Base-by-base conservation (phyloP, 2,113 vertebrate genomes). In the Etia nguti region DNA sequence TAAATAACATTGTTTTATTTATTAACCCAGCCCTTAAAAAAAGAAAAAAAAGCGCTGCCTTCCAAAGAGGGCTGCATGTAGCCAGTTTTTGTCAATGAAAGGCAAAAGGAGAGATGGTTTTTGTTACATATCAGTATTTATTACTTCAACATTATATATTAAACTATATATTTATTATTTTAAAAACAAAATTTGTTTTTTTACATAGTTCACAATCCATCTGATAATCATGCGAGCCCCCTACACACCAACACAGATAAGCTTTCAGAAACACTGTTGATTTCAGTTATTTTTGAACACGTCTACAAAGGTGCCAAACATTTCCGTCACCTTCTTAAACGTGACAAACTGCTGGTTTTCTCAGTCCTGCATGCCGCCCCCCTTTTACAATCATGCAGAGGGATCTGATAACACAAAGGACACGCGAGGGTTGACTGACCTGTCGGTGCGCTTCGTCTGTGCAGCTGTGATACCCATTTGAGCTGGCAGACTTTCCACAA, bases 381-480 rank as follows among this genome's bases (percentile, higher is more conserved):
- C 7, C 2, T 3, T 48, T 48, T 75, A 48, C 43, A 75, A 50
- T 77, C 70, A 77, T 31, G 26, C 10, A 31, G 16, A 50, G 43
- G 70, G 26, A 50, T 50, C n/a, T 73, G 68, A 81, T 16, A 13
- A 26, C 29, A 52, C 43, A 36, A 62, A 82, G 26, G 57, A 31
- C 29, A 52, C 5, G 22, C 34, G 2, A 60, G 59, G 73, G 54
- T 46, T 2, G 36, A 50, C 83, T 10, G 80, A 87, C 85, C 81
- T 81, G 79, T 85, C 24, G 10, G 86, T 60, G 26, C 82, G 31
- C 90, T 90, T 91, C 41, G 29, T 38, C 43, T 11, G 81, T 87
- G 93, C 93, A 95, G 94, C 95, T 93, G 90, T 93, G 91, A 92
- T 91, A 93, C 93, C 93, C 94, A 92, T 93, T 90, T 93, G 82